These are phyloP conservation scores for Drosophila robusta DNA, from an alignment of 2,888 invertebrate species.

Conservation along the genomic window DNA sequence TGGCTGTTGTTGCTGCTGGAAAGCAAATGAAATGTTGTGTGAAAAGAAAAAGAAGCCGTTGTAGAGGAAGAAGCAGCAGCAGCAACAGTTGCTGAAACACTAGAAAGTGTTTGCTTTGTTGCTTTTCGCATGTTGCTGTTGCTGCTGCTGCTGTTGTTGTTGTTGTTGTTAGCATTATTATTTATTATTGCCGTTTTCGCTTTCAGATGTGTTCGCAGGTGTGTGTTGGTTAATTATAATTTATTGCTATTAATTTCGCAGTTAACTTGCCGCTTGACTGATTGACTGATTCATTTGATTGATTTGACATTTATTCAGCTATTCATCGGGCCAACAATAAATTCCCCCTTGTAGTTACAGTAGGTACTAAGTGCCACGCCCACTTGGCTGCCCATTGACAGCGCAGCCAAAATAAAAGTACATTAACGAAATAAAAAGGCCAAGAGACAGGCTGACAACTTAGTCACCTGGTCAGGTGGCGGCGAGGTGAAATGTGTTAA, in stretches of 20 bases:
- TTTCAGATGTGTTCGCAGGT: conserved; percentile 40
- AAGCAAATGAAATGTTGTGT: conserved; percentile 44
- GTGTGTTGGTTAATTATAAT: conserved; percentile 61
- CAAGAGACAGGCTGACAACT: conserved; percentile 54
- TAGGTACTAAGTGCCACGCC: conserved; percentile 15
- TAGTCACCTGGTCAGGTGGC: conserved; percentile 41
- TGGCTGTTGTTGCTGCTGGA: conserved; percentile 33
- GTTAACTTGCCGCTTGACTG: conserved; percentile 44
- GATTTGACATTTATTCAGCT: conserved; percentile 37
- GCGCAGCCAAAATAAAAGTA: not conserved
- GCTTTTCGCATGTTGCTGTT: conserved; percentile 27
- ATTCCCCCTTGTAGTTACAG: conserved; percentile 3
- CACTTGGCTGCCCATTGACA: conserved; percentile 15
- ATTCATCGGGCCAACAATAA: conserved; percentile 9
- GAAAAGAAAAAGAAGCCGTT: conserved; percentile 25
- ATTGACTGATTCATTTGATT: conserved; percentile 50
- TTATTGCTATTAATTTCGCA: conserved; percentile 64
- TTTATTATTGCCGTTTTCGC: conserved; percentile 58
- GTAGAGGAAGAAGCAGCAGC: conserved; percentile 4
- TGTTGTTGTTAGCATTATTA: conserved; percentile 30
- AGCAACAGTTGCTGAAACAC: conserved; percentile 32
- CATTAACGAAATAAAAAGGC: conserved; percentile 10
- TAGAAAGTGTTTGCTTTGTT: conserved; percentile 70
- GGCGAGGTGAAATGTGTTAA: conserved; percentile 77
- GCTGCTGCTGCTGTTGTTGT: conserved; percentile 8